A percentile compares a stretch with the other conserved stretches of the same genome.
phyloP scores from a whole-genome alignment of 1,140 invertebrate genomes.

The Drosophila lacertosa region DNA sequence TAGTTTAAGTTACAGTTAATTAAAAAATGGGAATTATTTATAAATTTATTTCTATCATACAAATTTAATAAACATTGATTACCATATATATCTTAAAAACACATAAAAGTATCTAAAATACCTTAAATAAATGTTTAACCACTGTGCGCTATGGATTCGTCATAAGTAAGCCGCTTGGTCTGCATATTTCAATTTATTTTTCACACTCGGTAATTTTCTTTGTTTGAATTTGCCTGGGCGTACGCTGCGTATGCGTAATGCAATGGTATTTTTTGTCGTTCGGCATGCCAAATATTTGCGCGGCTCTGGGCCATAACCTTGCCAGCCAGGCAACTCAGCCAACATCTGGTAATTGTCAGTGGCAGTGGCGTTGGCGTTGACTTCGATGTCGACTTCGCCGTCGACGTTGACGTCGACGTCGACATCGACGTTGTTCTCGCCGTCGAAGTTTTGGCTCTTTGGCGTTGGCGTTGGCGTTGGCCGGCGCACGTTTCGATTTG shows the following conservation, averaged over 20 bases:
- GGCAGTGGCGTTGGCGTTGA: constrained; percentile 49
- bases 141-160: constrained; percentile 36
- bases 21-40: too few relatives aligned
- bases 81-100: too few relatives aligned
- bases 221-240: constrained; percentile 50
- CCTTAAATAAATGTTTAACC: background rate
- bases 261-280: constrained; percentile 43
- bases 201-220: constrained; percentile 75
- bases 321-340: constrained; percentile 47
- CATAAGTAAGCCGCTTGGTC: constrained; percentile 31
- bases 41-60: too few relatives aligned
- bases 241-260: constrained; percentile 71
- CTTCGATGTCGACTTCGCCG: constrained; percentile 37
- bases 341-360: constrained; percentile 72
- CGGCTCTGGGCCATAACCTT: constrained; percentile 71
- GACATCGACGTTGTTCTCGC: constrained; percentile 59
- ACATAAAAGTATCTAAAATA: too few relatives aligned
- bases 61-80: too few relatives aligned
- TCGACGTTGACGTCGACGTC: constrained; percentile 32
- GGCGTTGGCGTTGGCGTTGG: constrained; percentile 61
- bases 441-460: constrained; percentile 17
- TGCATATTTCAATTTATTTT: constrained; percentile 61
- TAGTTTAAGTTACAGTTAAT: too few relatives aligned
- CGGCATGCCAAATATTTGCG: constrained; percentile 73
- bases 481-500: constrained; percentile 73